A percentile compares a stretch with the other conserved stretches of the same genome.
Evolutionary conservation across 2,797 vertebrate genomes (phyloP).

Genomic region (Peromyscus aztecus): DNA sequence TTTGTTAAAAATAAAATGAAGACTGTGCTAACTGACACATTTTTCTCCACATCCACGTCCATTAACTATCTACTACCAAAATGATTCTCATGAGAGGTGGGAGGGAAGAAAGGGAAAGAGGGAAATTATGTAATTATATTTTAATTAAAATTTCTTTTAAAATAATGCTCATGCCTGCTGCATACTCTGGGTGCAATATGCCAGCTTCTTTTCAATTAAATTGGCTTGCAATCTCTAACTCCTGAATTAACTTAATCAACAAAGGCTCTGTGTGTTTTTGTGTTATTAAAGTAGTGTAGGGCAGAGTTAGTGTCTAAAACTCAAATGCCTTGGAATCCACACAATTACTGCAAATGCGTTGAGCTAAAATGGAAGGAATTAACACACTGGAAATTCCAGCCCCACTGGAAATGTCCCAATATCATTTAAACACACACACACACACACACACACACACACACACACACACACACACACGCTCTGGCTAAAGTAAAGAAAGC

Average conservation of each 20-base stretch:
- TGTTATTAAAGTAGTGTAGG: background rate
- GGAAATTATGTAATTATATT: background rate
- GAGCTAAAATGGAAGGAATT: conserved; percentile 24
- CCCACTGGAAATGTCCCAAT: conserved; percentile 15
- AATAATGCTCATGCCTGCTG: background rate
- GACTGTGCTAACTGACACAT: background rate
- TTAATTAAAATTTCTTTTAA: background rate
- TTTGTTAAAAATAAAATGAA: conserved; percentile 45
- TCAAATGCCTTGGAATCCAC: background rate
- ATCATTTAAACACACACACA: background rate
- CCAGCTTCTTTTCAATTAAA: background rate
- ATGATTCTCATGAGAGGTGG: background rate
- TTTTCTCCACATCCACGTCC: conserved; percentile 8
- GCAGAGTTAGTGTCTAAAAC: background rate
- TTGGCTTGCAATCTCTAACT: conserved; percentile 4
- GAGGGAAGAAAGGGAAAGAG: background rate
- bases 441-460: background rate
- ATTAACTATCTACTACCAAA: conserved; percentile 18
- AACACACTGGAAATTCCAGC: background rate
- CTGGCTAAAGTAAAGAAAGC: background rate
- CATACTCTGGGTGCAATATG: background rate
- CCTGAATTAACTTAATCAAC: conserved; percentile 19
- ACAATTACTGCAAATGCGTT: background rate
- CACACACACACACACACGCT: background rate
- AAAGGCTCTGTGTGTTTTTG: background rate